phyloP scores from a whole-genome alignment of 2,113 vertebrate species.

The Canis aureus region DNA sequence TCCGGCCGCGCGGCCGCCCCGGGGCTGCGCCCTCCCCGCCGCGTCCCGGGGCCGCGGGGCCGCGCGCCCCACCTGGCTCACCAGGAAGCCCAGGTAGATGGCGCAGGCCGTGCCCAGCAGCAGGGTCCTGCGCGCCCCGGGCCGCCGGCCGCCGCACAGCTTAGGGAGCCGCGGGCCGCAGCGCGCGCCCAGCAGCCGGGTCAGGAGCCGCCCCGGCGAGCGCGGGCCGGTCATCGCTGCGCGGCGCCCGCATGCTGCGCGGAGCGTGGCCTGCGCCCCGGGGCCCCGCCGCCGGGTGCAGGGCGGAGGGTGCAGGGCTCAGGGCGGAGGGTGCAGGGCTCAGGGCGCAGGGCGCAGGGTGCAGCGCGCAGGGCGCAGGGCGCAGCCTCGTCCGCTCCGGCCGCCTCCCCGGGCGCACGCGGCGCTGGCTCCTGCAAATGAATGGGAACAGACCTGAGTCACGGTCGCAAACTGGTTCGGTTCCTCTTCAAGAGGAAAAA shows the following conservation, averaged over 20 bases:
- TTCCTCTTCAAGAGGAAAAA: conserved; percentile 5
- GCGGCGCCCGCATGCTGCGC: too few relatives aligned
- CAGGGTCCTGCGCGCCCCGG: conserved; percentile 89
- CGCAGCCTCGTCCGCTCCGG: too few relatives aligned
- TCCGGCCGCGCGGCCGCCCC: conserved; percentile 79
- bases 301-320: too few relatives aligned
- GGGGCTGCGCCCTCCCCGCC: conserved; percentile 44
- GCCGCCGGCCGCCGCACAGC: conserved; percentile 88
- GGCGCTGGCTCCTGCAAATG: conserved; percentile 85
- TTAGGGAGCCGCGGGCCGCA: conserved; percentile 81
- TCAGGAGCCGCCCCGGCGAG: too few relatives aligned
- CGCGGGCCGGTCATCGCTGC: too few relatives aligned
- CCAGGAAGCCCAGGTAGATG: conserved; percentile 92
- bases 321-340: accelerated
- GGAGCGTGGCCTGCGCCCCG: too few relatives aligned
- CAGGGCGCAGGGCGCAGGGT: too few relatives aligned
- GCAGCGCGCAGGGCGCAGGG: too few relatives aligned
- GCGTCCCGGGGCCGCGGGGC: conserved; percentile 84
- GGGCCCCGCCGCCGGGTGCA: too few relatives aligned
- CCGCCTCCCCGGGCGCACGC: conserved; percentile 74
- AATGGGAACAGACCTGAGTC: conserved; percentile 87
- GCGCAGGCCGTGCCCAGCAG: conserved; percentile 89
- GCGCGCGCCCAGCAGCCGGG: too few relatives aligned
- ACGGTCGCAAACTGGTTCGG: conserved; percentile 70
- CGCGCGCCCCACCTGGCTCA: conserved; percentile 90